Conservation (phyloP, 92 coral and sea anemone genomes). For the Zoanthus sociatus region DNA sequence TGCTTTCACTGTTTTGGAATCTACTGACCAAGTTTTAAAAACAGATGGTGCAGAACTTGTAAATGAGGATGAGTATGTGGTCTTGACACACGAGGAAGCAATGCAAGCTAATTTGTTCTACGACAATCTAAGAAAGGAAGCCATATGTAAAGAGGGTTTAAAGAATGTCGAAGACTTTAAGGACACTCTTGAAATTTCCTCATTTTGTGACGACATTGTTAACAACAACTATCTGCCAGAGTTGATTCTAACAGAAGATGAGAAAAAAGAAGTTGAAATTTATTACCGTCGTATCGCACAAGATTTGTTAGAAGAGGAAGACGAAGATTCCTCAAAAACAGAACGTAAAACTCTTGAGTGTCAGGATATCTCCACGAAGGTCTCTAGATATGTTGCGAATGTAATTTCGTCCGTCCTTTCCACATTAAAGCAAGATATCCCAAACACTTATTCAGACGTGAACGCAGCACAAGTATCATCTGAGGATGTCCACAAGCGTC, state of each 20-base stretch:
- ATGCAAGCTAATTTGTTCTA: constrained; percentile 40
- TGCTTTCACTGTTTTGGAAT: constrained; percentile 59
- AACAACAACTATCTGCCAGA: not conserved
- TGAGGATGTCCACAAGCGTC: constrained; percentile 24
- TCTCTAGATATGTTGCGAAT: constrained; percentile 57
- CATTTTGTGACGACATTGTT: not conserved
- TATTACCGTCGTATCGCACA: not conserved
- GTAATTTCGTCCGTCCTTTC: constrained; percentile 55
- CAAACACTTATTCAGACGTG: not conserved
- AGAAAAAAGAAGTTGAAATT: constrained; percentile 4
- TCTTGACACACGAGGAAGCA: constrained; percentile 66
- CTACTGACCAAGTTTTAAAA: constrained; percentile 22
- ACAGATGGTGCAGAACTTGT: not conserved
- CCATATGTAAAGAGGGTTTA: not conserved
- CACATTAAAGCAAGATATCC: constrained; percentile 11
- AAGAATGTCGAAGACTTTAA: constrained; percentile 64
- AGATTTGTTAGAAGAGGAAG: not conserved
- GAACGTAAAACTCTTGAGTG: constrained; percentile 7
- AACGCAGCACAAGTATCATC: not conserved
- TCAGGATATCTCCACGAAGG: constrained; percentile 37
- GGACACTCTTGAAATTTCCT: not conserved
- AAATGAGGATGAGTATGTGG: constrained; percentile 42
- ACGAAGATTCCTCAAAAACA: not conserved
- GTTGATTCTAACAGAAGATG: not conserved
- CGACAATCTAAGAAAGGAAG: constrained; percentile 9